Percentiles rank a stretch among this genome's conserved stretches.
phyloP scores from a whole-genome alignment of 2,888 invertebrate species.

The Drosophila pseudotakahashii region DNA sequence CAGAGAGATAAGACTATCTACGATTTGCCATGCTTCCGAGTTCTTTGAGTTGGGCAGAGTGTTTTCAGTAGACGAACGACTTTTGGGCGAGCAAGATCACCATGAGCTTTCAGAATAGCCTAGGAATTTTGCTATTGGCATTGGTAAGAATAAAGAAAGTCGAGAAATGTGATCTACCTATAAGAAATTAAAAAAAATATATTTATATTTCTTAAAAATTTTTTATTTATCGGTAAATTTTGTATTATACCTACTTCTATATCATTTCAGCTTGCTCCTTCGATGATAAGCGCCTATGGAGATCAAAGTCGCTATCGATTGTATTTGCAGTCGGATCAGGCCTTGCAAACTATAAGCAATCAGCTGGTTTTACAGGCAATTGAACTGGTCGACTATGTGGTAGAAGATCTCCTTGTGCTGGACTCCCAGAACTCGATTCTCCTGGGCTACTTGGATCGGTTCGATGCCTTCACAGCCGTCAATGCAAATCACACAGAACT shows the following conservation, averaged over 20 bases:
- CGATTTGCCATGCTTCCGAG: constrained; percentile 16
- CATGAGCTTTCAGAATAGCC: constrained; percentile 22
- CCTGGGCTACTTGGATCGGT: constrained; percentile 44
- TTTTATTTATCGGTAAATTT: no score
- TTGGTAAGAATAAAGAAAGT: constrained; percentile 39
- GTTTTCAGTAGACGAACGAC: constrained; percentile 48
- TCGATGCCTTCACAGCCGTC: constrained; percentile 48
- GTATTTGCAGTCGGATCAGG: constrained; percentile 57
- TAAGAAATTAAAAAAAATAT: no score
- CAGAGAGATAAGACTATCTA: constrained; percentile 57
- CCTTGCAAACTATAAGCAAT: constrained; percentile 45
- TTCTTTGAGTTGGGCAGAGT: not conserved
- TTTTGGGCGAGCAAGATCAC: constrained; percentile 45
- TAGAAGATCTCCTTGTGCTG: constrained; percentile 60
- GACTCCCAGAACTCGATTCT: constrained; percentile 58
- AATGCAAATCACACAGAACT: constrained; percentile 47
- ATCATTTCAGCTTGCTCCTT: constrained; percentile 2
- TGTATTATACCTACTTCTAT: not conserved
- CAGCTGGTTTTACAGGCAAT: constrained; percentile 54
- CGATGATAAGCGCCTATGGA: constrained; percentile 29
- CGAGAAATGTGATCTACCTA: no score
- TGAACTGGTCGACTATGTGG: constrained; percentile 57
- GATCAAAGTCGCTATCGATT: constrained; percentile 53
- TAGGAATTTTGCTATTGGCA: constrained; percentile 6
- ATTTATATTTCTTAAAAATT: no score